A percentile compares a stretch with the other conserved stretches of the same genome.
Conservation (phyloP, 1,140 invertebrate species). For the Drosophila watanabei region DNA sequence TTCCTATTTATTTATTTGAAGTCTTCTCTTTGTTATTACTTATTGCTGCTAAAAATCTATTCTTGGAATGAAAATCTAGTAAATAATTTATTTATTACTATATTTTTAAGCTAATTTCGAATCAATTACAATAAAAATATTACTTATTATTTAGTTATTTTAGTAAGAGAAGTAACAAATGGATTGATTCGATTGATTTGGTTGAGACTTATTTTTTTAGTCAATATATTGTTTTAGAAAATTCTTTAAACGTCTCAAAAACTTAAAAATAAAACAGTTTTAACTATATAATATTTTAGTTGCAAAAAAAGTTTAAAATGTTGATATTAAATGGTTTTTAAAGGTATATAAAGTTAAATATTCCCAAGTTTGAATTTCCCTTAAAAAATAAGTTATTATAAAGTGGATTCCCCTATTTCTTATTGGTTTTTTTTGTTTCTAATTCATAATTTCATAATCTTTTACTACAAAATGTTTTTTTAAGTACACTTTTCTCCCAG, state of each 20-base stretch:
- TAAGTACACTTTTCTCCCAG: slow-evolving; percentile 26
- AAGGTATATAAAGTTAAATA: background rate
- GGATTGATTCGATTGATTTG: background rate
- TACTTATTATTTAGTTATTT: no score
- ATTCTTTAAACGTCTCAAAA: no score
- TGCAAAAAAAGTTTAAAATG: background rate
- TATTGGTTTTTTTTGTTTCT: background rate
- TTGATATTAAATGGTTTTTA: background rate
- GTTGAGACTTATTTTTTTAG: background rate
- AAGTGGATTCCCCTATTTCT: background rate
- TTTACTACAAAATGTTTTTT: background rate
- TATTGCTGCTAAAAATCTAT: no score
- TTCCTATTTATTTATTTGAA: no score
- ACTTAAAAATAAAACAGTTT: background rate
- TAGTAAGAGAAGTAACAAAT: background rate
- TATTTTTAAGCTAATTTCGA: no score
- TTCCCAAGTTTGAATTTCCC: background rate
- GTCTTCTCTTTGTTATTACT: no score
- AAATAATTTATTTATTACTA: background rate
- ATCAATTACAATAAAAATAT: no score
- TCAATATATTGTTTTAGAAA: background rate
- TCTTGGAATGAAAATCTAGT: background rate
- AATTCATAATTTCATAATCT: background rate
- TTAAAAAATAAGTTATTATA: background rate
- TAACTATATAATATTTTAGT: background rate